These are phyloP conservation scores for Trachelipus rathkii DNA, from an alignment of 1,140 invertebrate species.

Conservation along the genomic window DNA sequence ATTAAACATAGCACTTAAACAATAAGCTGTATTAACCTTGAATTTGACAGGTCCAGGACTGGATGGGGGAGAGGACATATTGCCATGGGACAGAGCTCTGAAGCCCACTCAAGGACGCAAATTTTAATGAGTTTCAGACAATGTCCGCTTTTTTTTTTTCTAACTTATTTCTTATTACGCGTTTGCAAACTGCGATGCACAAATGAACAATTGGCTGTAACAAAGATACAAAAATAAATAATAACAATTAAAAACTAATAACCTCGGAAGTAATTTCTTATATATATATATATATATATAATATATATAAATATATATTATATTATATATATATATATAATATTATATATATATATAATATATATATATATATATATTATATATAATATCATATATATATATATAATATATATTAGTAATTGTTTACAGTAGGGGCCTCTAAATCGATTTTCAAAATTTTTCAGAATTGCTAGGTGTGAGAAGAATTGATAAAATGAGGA, in stretches of 20 bases:
- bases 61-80: slow-evolving; percentile 49
- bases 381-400: neutral
- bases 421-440: no score
- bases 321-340: neutral
- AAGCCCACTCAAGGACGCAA: slow-evolving; percentile 58
- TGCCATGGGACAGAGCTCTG: slow-evolving; percentile 54
- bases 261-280: neutral
- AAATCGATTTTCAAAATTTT: no score
- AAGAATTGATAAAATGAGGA: no score
- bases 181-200: neutral
- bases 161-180: neutral
- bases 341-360: neutral
- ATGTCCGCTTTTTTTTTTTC: neutral
- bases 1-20: no score
- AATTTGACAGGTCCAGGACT: slow-evolving; percentile 48
- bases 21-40: slow-evolving; percentile 33
- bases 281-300: neutral
- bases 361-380: neutral
- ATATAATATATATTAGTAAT: neutral
- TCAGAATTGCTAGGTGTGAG: no score
- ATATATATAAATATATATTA: neutral
- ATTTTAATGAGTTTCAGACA: slow-evolving; percentile 53
- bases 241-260: neutral
- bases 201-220: slow-evolving; percentile 2
- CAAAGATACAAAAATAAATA: neutral